phyloP scores from a whole-genome alignment of 1,140 invertebrate species.

The Diachasmimorpha longicaudata region DNA sequence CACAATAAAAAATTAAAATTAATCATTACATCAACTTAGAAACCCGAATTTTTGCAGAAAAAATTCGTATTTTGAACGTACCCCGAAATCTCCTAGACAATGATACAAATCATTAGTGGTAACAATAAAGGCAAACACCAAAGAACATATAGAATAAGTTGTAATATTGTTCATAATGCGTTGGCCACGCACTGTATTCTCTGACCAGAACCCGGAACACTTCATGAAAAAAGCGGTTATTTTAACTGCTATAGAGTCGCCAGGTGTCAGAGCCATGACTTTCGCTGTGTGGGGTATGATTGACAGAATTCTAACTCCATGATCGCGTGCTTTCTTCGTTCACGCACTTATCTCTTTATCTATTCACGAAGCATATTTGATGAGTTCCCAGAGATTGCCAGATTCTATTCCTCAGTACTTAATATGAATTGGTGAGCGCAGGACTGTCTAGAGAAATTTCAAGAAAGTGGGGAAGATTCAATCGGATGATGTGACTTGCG shows the following conservation, averaged over 20 bases:
- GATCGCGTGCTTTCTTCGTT: background rate
- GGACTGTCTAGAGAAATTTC: no score
- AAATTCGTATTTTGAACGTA: no score
- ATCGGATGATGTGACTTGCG: no score
- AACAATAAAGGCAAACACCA: slow-evolving; percentile 33
- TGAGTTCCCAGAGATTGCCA: background rate
- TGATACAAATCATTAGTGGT: slow-evolving; percentile 33
- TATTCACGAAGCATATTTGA: background rate
- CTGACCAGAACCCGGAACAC: slow-evolving; percentile 34
- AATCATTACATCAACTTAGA: no score
- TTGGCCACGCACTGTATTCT: slow-evolving; percentile 17
- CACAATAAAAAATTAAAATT: no score
- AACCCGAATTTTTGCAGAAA: no score
- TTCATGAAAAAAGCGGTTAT: slow-evolving; percentile 38
- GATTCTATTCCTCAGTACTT: background rate
- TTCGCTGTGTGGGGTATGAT: background rate
- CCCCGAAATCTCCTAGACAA: slow-evolving; percentile 20
- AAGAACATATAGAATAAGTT: background rate
- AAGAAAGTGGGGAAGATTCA: no score
- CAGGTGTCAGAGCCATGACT: background rate
- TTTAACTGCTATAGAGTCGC: slow-evolving; percentile 30
- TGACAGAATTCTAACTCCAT: background rate
- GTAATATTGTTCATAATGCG: slow-evolving; percentile 16
- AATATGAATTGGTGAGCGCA: background rate
- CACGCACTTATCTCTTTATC: background rate